Evolutionary conservation across 2,888 invertebrate species (phyloP).

Genomic region (Drosophila parthenogenetica): DNA sequence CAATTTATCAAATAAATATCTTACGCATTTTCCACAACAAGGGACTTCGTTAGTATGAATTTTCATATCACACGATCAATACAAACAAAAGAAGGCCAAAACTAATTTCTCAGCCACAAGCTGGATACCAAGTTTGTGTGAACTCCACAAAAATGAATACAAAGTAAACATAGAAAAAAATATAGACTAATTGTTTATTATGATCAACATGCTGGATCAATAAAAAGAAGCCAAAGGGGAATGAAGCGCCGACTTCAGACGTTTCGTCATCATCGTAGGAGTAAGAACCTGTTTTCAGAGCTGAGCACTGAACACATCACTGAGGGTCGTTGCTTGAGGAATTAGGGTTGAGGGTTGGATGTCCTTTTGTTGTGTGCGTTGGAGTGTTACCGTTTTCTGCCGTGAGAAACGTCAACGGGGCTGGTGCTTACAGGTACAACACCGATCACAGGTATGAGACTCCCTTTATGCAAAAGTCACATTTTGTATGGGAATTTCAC

Average conservation of each 20-base stretch:
- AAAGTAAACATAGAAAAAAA: constrained; percentile 34
- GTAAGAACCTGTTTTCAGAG: constrained; percentile 62
- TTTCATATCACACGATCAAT: constrained; percentile 40
- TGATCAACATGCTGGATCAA: constrained; percentile 80
- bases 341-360: constrained; percentile 61
- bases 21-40: constrained; percentile 31
- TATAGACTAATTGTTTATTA: constrained; percentile 76
- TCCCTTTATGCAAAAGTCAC: constrained; percentile 74
- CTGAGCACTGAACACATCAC: constrained; percentile 16
- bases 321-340: no score
- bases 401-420: constrained; percentile 66
- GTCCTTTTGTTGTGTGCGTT: constrained; percentile 81
- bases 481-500: constrained; percentile 66
- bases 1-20: neutral
- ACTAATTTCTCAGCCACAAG: constrained; percentile 72
- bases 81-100: constrained; percentile 28
- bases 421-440: constrained; percentile 51
- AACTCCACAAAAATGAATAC: constrained; percentile 32
- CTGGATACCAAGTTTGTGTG: constrained; percentile 71
- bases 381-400: constrained; percentile 76
- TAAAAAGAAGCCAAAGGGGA: constrained; percentile 59
- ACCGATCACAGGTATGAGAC: constrained; percentile 43
- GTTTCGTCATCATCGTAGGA: constrained; percentile 49
- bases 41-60: neutral
- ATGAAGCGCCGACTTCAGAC: constrained; percentile 75